Evolutionary conservation across 2,888 invertebrate species (phyloP).

Genomic region (Ornithoptera priamus): DNA sequence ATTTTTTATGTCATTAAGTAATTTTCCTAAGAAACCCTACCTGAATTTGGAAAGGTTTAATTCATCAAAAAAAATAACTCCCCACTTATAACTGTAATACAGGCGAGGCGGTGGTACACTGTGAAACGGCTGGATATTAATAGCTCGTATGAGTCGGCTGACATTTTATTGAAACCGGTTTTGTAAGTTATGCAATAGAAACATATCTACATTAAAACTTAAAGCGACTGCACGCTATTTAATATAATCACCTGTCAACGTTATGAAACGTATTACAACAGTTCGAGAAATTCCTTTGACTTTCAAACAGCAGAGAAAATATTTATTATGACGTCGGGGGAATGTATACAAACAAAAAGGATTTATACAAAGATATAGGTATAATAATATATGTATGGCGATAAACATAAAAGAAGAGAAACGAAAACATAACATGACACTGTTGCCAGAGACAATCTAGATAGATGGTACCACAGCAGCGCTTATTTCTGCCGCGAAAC

Average conservation of each 20-base stretch:
- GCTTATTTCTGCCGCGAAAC: too few relatives aligned
- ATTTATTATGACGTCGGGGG: too few relatives aligned
- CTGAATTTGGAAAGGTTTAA: conserved; percentile 43
- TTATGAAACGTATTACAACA: conserved; percentile 39
- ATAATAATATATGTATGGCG: too few relatives aligned
- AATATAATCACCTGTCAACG: conserved; percentile 67
- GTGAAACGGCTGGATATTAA: conserved; percentile 62
- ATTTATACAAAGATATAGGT: not conserved
- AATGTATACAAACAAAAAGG: conserved; percentile 3
- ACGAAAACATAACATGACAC: too few relatives aligned
- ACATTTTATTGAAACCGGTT: conserved; percentile 69
- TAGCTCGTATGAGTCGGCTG: conserved; percentile 56
- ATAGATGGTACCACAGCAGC: too few relatives aligned
- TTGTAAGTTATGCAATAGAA: conserved; percentile 69
- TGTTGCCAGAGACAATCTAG: too few relatives aligned
- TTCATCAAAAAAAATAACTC: conserved; percentile 46
- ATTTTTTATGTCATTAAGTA: too few relatives aligned
- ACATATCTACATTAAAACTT: conserved; percentile 59
- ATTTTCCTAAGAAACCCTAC: not conserved
- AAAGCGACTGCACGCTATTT: conserved; percentile 52
- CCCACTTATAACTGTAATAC: conserved; percentile 54
- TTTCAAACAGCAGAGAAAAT: not conserved
- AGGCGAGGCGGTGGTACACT: conserved; percentile 41
- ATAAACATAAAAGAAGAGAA: too few relatives aligned
- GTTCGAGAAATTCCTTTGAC: conserved; percentile 11